phyloP scores from a whole-genome alignment of 2,797 vertebrate genomes.

The Xenopus petersii region DNA sequence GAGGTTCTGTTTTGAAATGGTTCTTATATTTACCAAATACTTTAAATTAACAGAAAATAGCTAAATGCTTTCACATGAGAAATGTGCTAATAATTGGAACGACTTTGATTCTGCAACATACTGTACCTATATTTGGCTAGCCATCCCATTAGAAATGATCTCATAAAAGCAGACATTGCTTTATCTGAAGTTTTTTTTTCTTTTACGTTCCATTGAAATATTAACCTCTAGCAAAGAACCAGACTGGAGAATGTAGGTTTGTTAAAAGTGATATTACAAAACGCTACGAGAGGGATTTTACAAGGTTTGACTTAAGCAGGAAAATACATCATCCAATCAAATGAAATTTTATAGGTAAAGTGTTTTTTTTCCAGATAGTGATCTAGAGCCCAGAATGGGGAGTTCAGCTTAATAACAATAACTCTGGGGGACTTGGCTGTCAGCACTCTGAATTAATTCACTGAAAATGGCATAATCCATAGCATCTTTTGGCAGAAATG shows the following conservation, averaged over 20 bases:
- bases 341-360: neutral
- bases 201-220: too few relatives aligned
- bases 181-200: too few relatives aligned
- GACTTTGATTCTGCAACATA: too few relatives aligned
- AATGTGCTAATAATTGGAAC: too few relatives aligned
- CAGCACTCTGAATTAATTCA: slow-evolving; percentile 39
- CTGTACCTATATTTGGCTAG: too few relatives aligned
- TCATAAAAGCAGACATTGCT: too few relatives aligned
- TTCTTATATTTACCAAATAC: too few relatives aligned
- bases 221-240: too few relatives aligned
- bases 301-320: neutral
- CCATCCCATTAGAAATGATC: too few relatives aligned
- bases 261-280: neutral
- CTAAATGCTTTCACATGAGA: too few relatives aligned
- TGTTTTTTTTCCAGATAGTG: neutral
- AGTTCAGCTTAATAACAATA: neutral
- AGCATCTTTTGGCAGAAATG: slow-evolving; percentile 45
- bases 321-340: slow-evolving; percentile 8
- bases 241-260: neutral
- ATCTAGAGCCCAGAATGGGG: neutral
- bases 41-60: too few relatives aligned
- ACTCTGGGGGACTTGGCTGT: slow-evolving; percentile 47
- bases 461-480: slow-evolving; percentile 26
- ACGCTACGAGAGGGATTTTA: neutral
- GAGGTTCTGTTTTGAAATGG: too few relatives aligned